Percentiles rank a stretch among this genome's conserved stretches.
Conservation (phyloP, 1,140 invertebrate species). For the Drosophila sulfurigaster region DNA sequence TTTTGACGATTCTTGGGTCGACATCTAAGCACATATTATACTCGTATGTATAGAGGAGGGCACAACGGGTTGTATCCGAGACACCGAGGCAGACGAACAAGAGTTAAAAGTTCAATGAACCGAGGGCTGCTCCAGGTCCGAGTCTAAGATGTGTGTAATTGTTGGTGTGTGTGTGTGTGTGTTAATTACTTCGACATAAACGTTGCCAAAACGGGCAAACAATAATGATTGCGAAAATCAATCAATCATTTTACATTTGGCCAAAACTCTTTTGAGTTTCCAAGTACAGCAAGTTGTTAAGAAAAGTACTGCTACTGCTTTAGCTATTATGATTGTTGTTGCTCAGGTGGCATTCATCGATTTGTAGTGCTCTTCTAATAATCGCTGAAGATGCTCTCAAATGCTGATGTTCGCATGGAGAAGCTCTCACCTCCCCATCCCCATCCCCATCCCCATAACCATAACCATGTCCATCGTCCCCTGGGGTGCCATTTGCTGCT, state of each 20-base stretch:
- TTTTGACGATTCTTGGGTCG: background rate
- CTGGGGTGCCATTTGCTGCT: constrained; percentile 28
- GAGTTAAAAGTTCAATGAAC: constrained; percentile 59
- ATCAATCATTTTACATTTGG: constrained; percentile 78
- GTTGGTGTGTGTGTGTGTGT: constrained; percentile 24
- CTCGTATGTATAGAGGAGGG: background rate
- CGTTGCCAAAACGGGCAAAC: constrained; percentile 62
- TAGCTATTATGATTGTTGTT: background rate
- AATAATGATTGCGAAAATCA: constrained; percentile 73
- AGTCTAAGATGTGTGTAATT: background rate
- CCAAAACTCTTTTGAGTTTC: constrained; percentile 32
- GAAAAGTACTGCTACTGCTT: constrained; percentile 28
- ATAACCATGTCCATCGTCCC: background rate
- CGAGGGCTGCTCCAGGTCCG: constrained; percentile 5
- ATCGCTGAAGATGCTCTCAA: constrained; percentile 9
- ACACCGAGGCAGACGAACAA: background rate
- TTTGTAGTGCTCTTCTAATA: constrained; percentile 2
- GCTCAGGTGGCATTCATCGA: constrained; percentile 8
- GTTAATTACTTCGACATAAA: constrained; percentile 72
- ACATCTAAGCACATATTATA: background rate
- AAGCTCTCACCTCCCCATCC: background rate
- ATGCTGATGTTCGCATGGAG: constrained; percentile 16
- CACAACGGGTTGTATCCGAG: background rate
- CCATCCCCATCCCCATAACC: background rate
- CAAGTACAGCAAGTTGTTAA: constrained; percentile 52